phyloP scores from a whole-genome alignment of 2,888 invertebrate species.

The Hyposoter didymator region DNA sequence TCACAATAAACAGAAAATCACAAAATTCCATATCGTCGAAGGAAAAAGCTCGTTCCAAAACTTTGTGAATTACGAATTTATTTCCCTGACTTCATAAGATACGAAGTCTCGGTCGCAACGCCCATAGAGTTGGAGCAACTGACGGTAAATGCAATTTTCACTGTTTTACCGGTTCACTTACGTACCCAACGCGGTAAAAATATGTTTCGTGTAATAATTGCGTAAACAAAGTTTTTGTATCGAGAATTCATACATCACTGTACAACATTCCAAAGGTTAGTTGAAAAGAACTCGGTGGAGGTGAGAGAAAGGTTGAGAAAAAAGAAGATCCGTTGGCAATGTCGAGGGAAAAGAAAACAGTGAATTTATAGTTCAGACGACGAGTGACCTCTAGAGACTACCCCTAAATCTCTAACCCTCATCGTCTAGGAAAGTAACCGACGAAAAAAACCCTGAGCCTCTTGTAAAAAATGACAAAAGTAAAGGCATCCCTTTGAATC shows the following conservation, averaged over 20 bases:
- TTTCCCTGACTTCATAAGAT: not conserved
- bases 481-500: not conserved
- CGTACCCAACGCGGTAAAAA: not conserved
- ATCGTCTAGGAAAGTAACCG: too few species aligned
- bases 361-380: not conserved
- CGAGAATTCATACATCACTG: too few species aligned
- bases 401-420: not conserved
- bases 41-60: not conserved
- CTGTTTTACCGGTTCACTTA: not conserved
- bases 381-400: not conserved
- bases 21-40: not conserved
- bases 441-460: too few species aligned
- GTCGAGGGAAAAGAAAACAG: not conserved
- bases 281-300: too few species aligned
- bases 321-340: not conserved
- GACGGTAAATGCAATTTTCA: conserved; percentile 3
- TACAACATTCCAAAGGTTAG: too few species aligned
- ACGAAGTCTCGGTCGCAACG: not conserved
- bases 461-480: not conserved
- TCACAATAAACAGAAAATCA: not conserved
- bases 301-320: not conserved
- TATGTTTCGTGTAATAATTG: not conserved
- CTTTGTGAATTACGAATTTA: not conserved
- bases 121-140: not conserved
- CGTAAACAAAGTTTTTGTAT: too few species aligned